Percentiles rank a stretch among this genome's conserved stretches.
Evolutionary conservation across 2,113 vertebrate genomes (phyloP).

Genomic region (Narcine bancroftii): DNA sequence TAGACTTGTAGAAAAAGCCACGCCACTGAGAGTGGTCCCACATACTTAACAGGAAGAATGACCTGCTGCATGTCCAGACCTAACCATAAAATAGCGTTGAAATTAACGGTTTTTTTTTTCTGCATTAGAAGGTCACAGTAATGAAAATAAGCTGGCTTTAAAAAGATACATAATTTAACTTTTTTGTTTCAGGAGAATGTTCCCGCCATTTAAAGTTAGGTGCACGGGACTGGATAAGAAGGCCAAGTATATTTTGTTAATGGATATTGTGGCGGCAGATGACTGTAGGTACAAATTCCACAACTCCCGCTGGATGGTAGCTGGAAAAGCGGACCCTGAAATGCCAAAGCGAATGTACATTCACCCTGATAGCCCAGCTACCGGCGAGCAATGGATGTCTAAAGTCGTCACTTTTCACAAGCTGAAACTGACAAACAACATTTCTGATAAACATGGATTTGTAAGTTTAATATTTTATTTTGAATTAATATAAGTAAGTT

Average conservation of each 20-base stretch:
- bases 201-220: slow-evolving; percentile 97
- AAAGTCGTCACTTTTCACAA: slow-evolving; percentile 99
- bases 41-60: neutral
- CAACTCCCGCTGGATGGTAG: slow-evolving; percentile 98
- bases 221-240: slow-evolving; percentile 98
- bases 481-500: neutral
- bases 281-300: slow-evolving; percentile 99
- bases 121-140: neutral
- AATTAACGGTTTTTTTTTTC: neutral
- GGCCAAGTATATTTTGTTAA: slow-evolving; percentile 95
- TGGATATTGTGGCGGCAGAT: slow-evolving; percentile 97
- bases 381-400: slow-evolving; percentile 98
- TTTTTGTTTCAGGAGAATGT: slow-evolving; percentile 78
- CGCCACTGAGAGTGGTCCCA: neutral
- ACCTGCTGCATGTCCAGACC: neutral
- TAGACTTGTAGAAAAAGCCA: neutral
- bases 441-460: slow-evolving; percentile 98
- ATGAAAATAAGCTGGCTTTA: neutral
- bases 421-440: slow-evolving; percentile 98
- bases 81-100: neutral
- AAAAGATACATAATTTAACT: neutral
- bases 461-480: slow-evolving; percentile 70
- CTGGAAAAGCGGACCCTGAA: slow-evolving; percentile 96
- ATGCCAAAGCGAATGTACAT: slow-evolving; percentile 99
- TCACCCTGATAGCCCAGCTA: slow-evolving; percentile 96